Evolutionary conservation across 2,797 vertebrate species (phyloP), one percentile per base, ranked within the genome.

Genomic region (Rhinatrema bivittatum): DNA sequence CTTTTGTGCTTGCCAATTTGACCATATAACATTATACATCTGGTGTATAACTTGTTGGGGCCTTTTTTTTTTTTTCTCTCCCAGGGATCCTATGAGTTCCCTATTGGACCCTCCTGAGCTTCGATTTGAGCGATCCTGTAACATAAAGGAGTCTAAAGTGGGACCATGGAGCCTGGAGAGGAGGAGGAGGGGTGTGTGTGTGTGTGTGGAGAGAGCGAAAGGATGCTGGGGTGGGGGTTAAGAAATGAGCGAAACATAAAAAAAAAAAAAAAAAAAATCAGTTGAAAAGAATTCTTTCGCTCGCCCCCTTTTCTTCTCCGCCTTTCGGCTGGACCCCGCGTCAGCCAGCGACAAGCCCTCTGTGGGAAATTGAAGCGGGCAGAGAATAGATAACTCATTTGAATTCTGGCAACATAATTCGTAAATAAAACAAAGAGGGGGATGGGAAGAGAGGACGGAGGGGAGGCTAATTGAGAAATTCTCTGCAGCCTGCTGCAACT

Each of bases 21-120:
- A 98, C 91, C 94, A 96, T 96, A 89, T 94, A 97, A 97, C 89
- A 79, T 94, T 92, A 93, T 94, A 90, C 94, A 98, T 98, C 94
- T 98, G 92, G 77, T 94, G 86, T 88, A 87, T 90, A 87, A 91
- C 88, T 87, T 91, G 88, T 88, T 89, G 87, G 82, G 82, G 84
- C 78, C 82, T 87, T 85, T 84, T 87, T 90, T 78, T 81, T 87
- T 82, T 87, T 85, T 84, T 87, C 90, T 78, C 81, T 87, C 86
- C 78, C 80, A 90, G 87, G 87, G 88, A 85, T 73, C 78, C 78
- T 76, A 72, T 72, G 79, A 76, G 52, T 64, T 74, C 76, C 78
- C 76, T 81, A 69, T 70, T 76, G 76, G 83, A 85, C 87, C 83
- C 88, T 89, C 84, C 83, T 76, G 84, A 70, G 80, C 86, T 90